Base-by-base conservation (phyloP, 2,797 vertebrate species). In the Labeo calbasu region DNA sequence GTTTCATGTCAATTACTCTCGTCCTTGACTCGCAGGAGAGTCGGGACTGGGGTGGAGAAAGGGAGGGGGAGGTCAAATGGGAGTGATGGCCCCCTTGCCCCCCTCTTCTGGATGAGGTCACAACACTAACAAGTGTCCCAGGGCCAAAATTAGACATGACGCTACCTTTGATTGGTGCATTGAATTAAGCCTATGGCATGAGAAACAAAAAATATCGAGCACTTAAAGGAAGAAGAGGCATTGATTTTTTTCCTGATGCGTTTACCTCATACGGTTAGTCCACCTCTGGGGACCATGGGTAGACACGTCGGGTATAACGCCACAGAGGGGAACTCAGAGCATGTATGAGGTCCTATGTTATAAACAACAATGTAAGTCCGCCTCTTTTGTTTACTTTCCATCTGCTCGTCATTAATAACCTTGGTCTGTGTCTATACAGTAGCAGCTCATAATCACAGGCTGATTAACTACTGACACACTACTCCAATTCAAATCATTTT, bases 161-260 rank as follows among this genome's bases (percentile, higher is more conserved):
- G 95, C 95, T 95, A 94, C 95, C 95, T 96, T 96, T 98, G 97
- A 98, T 97, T 97, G 96, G 96, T 94, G 94, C 96, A 96, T 96
- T 95, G 95, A 97, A 97, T 97, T 97, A 97, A 97, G 96, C 92
- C 94, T 94, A 94, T 92, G 90, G 92, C 91, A 94, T 82, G 80
- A 94, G 96, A 97, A 93, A 93, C 93, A 92, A 96, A 97, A 98
- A 97, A 98, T 97, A 98, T 96, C 96, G 97, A 96, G 96, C 96
- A 98, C 96, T 98, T 98, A 97, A 96, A 94, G 91, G 95, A 96
- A 93, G 95, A 95, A 92, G 93, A 92, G 91, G 92, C 95, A 98
- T 98, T 96, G 97, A 98, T 98, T 98, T 94, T 94, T 28, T 97
- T 94, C 93, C 66, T 91, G 93, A 93, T 94, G 91, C 92, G 87